Base-by-base conservation (phyloP, 1,140 invertebrate genomes). In the Camponotus vicinus region DNA sequence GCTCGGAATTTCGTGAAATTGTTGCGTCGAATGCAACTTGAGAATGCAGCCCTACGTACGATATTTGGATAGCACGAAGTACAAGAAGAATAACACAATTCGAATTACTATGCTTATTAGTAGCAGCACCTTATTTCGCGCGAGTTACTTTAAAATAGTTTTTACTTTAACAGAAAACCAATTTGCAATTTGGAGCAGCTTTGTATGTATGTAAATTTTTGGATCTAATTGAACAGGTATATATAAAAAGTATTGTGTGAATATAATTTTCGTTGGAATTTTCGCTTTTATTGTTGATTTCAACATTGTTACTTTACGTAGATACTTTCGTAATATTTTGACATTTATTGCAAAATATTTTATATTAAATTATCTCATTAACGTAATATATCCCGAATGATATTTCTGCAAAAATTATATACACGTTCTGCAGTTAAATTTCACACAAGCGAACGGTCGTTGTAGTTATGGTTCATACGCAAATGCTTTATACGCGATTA, bases 1-100 rank as follows among this genome's bases (percentile, higher is more conserved):
- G 70, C 42, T 76, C 49, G 42, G 55, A 73, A 82, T 83, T 80
- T 75, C 55, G 79, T 49, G 79, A 83, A 55, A 75, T 73, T 83
- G 55, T 61, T 71, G 37, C 37, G 34, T 11, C 79, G 69, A 37
- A 49, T 63, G 40, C 79, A 59, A 55, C 52, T 82, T 73, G 79
- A 70, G 27, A 75, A 75, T 75, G 55, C 42, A 79, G 27, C 18
- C 45, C 18, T 75, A 45, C 34, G 69, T 40, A 70, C 18, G 40
- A 73, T 63, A 73, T 83, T 83, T 83, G 32, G 40, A 61, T 11
- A 34, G 34, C 21, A 8, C 18, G 27, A 21, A 21, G 21, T 5
- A 37, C 49, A 6, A 71, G 52, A 70, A 52, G 27, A 42, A 52
- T 71, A 42, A 40, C 27, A 27, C 37, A 45, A 57, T 45, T 45